Base-by-base conservation (phyloP, 2,888 invertebrate species). In the Oligia fasciuncula region DNA sequence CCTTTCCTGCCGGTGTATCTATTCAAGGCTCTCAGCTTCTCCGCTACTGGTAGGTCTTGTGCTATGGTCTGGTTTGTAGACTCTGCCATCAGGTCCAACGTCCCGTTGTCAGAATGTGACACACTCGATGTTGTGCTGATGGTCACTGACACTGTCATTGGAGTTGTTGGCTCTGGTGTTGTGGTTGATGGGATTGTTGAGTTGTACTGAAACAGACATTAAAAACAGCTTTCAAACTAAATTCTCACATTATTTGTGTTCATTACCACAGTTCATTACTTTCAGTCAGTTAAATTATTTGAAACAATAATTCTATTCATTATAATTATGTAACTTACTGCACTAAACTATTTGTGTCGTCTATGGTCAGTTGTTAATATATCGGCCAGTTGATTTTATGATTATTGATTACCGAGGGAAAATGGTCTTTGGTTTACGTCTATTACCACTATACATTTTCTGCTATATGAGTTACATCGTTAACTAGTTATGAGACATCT, bases 1-100 rank as follows among this genome's bases (percentile, higher is more conserved):
- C 97, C 96, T 94, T 96, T 97, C 69, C 97, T 94, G 80, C 96
- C 96, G 68, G 93, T 91, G 77, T 94, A 96, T 93, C 97, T 92
- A 85, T 95, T 96, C 29, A 95, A 80, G 0, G 96, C 94, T 49
- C 97, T 92, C 23, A 97, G 89, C 79, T 96, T 97, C 87, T 97
- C 97, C 23, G 97, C 96, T 0, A 97, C 93, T 0, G 97, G 97
- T 9, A 96, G 82, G 75, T 96, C 96, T 88, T 96, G 95, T 0
- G 93, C 91, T 54, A 96, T 82, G 3, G 95, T 96, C 87, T 95
- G 94, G 82, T 96, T 97, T 19, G 94, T 95, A 35, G 94, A 91
- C 81, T 97, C 93, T 8, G 95, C 92, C 80, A 93, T 91, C 78
- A 96, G 88, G 73, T 96, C 95, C 76, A 93, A 67, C 2, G 94